These are phyloP conservation scores for Gnathonemus longibarbis DNA, from an alignment of 2,113 vertebrate species.

Conservation along the genomic window DNA sequence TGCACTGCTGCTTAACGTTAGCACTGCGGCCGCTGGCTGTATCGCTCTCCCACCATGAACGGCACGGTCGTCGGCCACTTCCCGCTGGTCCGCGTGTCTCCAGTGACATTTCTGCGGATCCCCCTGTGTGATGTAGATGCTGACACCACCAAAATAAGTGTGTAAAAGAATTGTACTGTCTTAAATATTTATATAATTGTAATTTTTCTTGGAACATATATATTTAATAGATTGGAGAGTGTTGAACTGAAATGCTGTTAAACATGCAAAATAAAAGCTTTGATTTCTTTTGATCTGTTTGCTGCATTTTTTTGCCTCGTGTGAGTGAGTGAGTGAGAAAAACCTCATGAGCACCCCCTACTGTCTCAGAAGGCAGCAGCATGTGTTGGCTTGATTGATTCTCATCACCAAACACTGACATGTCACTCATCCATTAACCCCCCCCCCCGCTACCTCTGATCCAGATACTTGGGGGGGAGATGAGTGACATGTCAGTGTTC, in stretches of 20 bases:
- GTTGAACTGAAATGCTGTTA: not conserved
- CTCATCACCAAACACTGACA: too few species aligned
- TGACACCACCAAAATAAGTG: not conserved
- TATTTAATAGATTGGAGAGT: not conserved
- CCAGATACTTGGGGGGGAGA: too few species aligned
- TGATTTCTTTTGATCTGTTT: not conserved
- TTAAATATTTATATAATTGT: not conserved
- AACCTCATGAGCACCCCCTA: too few species aligned
- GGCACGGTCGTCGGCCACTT: not conserved
- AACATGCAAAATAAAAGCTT: not conserved
- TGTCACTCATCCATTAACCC: too few species aligned
- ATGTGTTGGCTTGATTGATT: too few species aligned
- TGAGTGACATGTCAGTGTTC: not conserved
- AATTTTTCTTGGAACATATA: too few species aligned
- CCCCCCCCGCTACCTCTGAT: too few species aligned
- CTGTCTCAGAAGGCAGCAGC: too few species aligned
- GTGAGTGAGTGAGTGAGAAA: too few species aligned
- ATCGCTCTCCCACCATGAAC: not conserved
- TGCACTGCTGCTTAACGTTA: not conserved
- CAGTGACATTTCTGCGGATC: not conserved
- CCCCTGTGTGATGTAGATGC: not conserved
- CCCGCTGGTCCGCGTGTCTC: not conserved
- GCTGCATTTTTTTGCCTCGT: not conserved
- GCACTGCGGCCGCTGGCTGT: not conserved
- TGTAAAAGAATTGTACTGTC: not conserved